Evolutionary conservation across 2,113 vertebrate species (phyloP).

Genomic region (Odobenus rosmarus): DNA sequence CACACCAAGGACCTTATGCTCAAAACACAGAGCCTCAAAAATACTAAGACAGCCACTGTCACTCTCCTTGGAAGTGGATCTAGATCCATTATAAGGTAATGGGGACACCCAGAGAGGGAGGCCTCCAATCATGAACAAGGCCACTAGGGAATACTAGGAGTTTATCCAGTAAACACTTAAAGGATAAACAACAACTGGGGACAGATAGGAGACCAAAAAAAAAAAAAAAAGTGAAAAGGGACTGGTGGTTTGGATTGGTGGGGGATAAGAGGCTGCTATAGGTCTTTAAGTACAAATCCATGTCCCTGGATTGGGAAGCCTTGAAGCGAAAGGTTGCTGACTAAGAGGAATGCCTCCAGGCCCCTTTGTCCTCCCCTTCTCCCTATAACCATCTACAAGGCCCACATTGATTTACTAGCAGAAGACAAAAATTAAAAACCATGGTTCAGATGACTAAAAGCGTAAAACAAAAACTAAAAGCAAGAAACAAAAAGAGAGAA

Average conservation of each 20-base stretch:
- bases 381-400: background rate
- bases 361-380: background rate
- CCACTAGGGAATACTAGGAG: background rate
- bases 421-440: background rate
- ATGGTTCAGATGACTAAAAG: background rate
- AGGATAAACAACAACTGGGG: background rate
- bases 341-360: background rate
- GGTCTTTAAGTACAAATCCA: background rate
- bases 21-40: background rate
- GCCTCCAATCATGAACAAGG: background rate
- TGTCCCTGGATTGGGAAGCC: background rate
- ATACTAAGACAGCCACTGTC: background rate
- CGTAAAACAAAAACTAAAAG: background rate
- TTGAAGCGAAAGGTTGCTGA: background rate
- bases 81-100: background rate
- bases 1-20: background rate
- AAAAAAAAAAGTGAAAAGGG: background rate
- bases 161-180: background rate
- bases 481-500: background rate
- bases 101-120: background rate
- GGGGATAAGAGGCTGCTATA: background rate
- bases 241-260: background rate
- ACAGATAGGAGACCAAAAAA: background rate
- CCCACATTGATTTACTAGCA: background rate
- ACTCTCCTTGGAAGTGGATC: background rate